Conservation (phyloP, 2,113 vertebrate genomes). For the Alexandromys fortis region DNA sequence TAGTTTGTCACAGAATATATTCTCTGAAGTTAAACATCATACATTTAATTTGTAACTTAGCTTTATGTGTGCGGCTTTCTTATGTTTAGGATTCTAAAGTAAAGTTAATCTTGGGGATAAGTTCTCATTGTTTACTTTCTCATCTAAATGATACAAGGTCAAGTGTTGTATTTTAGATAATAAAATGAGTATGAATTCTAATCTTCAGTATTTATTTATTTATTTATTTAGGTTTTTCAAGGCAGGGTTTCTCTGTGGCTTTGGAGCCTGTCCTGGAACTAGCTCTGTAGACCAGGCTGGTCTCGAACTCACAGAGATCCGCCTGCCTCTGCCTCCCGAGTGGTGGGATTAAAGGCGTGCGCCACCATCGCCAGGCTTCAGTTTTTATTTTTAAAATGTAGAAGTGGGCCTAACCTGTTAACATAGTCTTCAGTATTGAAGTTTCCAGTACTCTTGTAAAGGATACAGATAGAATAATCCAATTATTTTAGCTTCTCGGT, state of each 20-base stretch:
- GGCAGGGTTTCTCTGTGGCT: too few relatives aligned
- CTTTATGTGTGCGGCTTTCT: not conserved
- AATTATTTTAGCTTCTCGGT: conserved; percentile 2
- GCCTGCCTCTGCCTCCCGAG: too few relatives aligned
- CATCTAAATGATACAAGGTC: not conserved
- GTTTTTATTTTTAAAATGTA: conserved; percentile 49
- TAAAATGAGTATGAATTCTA: conserved; percentile 53
- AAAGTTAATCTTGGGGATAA: not conserved
- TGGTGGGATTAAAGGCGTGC: too few relatives aligned
- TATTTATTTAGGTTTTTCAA: too few relatives aligned
- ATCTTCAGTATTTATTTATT: not conserved
- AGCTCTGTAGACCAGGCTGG: too few relatives aligned
- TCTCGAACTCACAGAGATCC: too few relatives aligned
- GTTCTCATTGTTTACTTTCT: not conserved
- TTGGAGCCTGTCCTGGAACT: too few relatives aligned
- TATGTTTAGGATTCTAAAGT: conserved; percentile 7
- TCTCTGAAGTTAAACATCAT: not conserved
- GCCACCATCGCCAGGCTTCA: not conserved
- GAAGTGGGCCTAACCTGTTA: not conserved
- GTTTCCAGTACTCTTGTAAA: conserved; percentile 37
- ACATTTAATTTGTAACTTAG: not conserved
- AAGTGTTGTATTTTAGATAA: conserved; percentile 30
- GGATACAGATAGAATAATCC: not conserved
- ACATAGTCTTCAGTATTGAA: conserved; percentile 20
- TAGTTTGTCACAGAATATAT: not conserved